These are phyloP conservation scores for Pollenia labialis DNA, from an alignment of 2,888 invertebrate species.

Conservation along the genomic window DNA sequence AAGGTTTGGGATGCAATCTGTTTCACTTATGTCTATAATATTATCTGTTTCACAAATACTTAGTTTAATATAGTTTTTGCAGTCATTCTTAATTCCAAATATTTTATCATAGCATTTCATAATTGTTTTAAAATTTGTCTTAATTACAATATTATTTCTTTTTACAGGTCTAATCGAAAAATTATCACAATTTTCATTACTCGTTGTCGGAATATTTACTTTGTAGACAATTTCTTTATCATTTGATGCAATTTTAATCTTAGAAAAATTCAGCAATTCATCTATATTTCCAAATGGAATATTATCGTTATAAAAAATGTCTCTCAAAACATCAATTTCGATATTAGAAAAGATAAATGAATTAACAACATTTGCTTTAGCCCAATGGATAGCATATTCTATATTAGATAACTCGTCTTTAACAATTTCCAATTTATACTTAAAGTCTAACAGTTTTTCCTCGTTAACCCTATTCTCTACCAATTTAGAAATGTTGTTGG, in stretches of 20 bases:
- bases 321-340: neutral
- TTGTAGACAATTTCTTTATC: too few relatives aligned
- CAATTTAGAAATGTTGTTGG: constrained; percentile 15
- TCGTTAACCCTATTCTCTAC: neutral
- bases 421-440: neutral
- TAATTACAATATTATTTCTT: neutral
- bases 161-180: too few relatives aligned
- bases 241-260: too few relatives aligned
- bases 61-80: neutral
- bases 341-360: constrained; percentile 11
- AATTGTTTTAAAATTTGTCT: constrained; percentile 26
- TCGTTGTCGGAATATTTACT: too few relatives aligned
- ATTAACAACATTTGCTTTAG: too few relatives aligned
- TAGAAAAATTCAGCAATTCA: too few relatives aligned
- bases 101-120: constrained; percentile 45
- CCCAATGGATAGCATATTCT: too few relatives aligned
- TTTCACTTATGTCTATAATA: constrained; percentile 44
- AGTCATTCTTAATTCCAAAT: constrained; percentile 47
- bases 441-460: constrained; percentile 19
- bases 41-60: constrained; percentile 57
- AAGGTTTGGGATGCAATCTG: constrained; percentile 15
- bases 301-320: too few relatives aligned
- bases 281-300: too few relatives aligned
- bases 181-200: too few relatives aligned
- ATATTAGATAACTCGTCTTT: too few relatives aligned